Evolutionary conservation across 2,888 invertebrate genomes (phyloP).

Genomic region (Nycteola revayana): DNA sequence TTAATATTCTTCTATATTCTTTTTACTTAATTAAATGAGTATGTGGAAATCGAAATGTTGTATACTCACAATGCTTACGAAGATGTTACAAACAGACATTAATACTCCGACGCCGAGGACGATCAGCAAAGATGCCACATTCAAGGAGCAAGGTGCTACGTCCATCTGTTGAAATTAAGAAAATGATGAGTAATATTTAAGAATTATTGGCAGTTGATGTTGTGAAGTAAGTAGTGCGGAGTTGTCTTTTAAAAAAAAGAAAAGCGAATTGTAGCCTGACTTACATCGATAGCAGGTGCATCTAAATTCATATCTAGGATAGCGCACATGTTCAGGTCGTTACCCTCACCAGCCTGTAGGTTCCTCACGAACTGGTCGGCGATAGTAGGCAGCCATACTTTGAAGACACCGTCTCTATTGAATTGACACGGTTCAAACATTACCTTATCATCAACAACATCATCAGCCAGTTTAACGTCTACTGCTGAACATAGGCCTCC

Average conservation of each 20-base stretch:
- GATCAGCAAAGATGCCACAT: constrained; percentile 48
- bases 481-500: no score
- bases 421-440: no score
- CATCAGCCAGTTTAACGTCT: no score
- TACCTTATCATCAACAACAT: no score
- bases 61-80: no score
- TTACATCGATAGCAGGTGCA: constrained; percentile 34
- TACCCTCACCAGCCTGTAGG: constrained; percentile 49
- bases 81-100: constrained; percentile 46
- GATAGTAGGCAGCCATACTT: constrained; percentile 63
- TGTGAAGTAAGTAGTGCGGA: no score
- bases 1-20: no score
- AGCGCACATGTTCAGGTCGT: constrained; percentile 49
- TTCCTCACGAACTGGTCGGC: constrained; percentile 53
- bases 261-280: constrained; percentile 4
- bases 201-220: no score
- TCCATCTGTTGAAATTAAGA: constrained; percentile 42
- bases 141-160: constrained; percentile 48
- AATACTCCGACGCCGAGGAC: constrained; percentile 46
- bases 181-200: no score
- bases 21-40: no score
- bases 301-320: constrained; percentile 36
- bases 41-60: no score
- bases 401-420: constrained; percentile 48
- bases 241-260: no score